Conservation (phyloP, 2,888 invertebrate genomes). For the Melanotus villosus region DNA sequence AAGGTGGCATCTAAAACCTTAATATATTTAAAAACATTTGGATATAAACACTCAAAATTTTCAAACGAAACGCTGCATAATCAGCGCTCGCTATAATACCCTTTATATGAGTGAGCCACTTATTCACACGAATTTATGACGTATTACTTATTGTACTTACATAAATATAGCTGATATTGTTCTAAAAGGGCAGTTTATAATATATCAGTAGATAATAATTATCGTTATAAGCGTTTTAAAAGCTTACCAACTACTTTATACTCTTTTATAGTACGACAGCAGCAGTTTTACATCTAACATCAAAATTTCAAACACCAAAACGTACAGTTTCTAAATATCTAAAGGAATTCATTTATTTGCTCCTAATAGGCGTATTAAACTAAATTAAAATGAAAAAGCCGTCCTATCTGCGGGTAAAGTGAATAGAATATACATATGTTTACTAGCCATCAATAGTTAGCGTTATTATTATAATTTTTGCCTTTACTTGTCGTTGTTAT, state of each 20-base stretch:
- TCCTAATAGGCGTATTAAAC: neutral
- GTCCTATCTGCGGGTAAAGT: constrained; percentile 1
- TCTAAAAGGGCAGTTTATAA: constrained; percentile 56
- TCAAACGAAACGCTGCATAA: constrained; percentile 12
- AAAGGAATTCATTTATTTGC: neutral
- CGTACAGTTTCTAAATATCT: constrained; percentile 8
- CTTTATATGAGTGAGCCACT: constrained; percentile 37
- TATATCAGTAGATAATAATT: constrained; percentile 33
- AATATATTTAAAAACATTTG: constrained; percentile 39
- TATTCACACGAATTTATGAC: constrained; percentile 37
- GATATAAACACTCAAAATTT: constrained; percentile 41
- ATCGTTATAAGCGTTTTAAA: constrained; percentile 42
- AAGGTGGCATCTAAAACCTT: constrained; percentile 38
- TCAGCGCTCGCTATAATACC: constrained; percentile 23
- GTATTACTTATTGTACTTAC: constrained; percentile 52
- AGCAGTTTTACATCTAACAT: constrained; percentile 46
- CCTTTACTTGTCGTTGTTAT: constrained; percentile 33
- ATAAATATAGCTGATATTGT: constrained; percentile 54
- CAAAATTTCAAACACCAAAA: constrained; percentile 44
- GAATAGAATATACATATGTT: neutral
- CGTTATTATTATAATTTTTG: constrained; percentile 24
- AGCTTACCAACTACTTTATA: constrained; percentile 42
- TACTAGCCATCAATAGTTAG: neutral
- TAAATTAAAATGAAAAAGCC: constrained; percentile 11
- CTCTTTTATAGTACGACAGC: constrained; percentile 45